phyloP scores from a whole-genome alignment of 2,797 vertebrate species.

The Takifugu ocellatus region DNA sequence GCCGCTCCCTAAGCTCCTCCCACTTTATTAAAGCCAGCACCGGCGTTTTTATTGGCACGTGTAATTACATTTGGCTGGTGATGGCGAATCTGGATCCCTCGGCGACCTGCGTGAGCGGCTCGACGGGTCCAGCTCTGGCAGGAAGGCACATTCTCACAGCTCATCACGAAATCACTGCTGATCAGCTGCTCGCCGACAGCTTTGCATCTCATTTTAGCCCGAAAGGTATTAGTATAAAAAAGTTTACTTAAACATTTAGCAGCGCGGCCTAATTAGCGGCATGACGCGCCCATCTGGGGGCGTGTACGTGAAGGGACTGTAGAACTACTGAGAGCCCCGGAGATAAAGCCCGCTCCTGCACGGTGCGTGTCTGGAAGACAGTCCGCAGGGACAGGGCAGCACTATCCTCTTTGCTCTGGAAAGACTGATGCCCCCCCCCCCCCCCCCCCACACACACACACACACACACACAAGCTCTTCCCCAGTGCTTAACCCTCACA shows the following conservation, averaged over 20 bases:
- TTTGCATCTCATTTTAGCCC: constrained; percentile 12
- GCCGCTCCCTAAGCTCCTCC: constrained; percentile 28
- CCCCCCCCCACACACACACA: background rate
- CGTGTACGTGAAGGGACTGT: constrained; percentile 51
- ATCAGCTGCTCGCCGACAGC: constrained; percentile 2
- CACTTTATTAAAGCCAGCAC: constrained; percentile 52
- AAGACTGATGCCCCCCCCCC: constrained; percentile 34
- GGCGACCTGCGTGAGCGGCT: constrained; percentile 23
- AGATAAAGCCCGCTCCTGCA: constrained; percentile 58
- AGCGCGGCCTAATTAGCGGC: constrained; percentile 50
- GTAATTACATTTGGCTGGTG: constrained; percentile 56
- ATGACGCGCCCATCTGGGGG: constrained; percentile 50
- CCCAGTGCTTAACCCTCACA: no score
- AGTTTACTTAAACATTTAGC: constrained; percentile 42
- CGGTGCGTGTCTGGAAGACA: constrained; percentile 53
- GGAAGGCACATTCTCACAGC: constrained; percentile 1
- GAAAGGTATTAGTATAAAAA: constrained; percentile 1
- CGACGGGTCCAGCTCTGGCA: constrained; percentile 1
- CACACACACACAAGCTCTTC: background rate
- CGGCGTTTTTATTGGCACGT: constrained; percentile 42
- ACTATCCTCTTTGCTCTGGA: constrained; percentile 38
- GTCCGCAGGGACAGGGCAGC: constrained; percentile 50
- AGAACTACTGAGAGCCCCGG: constrained; percentile 59
- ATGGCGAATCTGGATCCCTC: constrained; percentile 34
- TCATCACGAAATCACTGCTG: constrained; percentile 3